Percentiles rank a stretch among this genome's conserved stretches.
These are phyloP conservation scores for Psittacula derbiana DNA, from an alignment of 2,797 vertebrate genomes.

Conservation along the genomic window DNA sequence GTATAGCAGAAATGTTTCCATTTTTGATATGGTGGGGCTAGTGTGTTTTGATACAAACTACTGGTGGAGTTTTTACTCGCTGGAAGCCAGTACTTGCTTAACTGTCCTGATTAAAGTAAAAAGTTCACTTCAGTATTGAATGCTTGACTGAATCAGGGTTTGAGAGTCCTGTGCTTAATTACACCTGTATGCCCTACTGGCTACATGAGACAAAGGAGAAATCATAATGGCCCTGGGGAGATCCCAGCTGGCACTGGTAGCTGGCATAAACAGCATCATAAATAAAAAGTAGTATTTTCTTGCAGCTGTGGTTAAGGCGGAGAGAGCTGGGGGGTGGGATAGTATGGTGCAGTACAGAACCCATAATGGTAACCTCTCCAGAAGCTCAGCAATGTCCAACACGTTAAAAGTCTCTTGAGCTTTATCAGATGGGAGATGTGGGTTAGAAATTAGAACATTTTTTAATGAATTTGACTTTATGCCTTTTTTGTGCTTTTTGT, in stretches of 20 bases:
- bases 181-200: neutral
- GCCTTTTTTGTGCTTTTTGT: neutral
- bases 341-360: fast-evolving
- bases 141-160: neutral
- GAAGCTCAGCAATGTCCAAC: neutral
- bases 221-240: neutral
- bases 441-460: neutral
- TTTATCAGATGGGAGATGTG: fast-evolving
- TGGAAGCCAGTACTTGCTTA: neutral
- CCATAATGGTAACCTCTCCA: neutral
- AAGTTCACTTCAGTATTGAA: neutral
- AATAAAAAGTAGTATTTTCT: neutral
- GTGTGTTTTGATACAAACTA: neutral
- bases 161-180: neutral
- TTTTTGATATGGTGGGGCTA: neutral
- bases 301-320: neutral
- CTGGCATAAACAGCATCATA: neutral
- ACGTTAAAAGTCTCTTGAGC: neutral
- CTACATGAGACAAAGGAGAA: neutral
- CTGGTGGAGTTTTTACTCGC: neutral
- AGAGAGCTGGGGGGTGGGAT: neutral
- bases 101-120: neutral
- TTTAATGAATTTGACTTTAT: neutral
- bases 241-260: neutral
- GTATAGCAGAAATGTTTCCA: neutral